phyloP scores from a whole-genome alignment of 1,140 invertebrate species.

The Galendromus occidentalis region DNA sequence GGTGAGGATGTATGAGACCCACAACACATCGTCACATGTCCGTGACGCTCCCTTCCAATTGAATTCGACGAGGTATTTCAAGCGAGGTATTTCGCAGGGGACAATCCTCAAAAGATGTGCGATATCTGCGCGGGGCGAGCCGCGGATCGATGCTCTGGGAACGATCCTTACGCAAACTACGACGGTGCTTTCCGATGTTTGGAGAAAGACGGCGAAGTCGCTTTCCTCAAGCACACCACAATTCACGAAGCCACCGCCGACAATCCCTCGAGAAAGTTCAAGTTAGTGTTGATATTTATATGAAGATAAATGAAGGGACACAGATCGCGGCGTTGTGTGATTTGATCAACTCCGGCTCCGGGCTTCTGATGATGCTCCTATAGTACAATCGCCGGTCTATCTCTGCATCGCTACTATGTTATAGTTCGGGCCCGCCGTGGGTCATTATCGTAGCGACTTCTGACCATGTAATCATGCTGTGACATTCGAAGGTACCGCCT shows the following conservation, averaged over 20 bases:
- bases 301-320: slow-evolving; percentile 18
- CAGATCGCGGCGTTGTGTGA: too few species aligned
- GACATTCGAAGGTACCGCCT: slow-evolving; percentile 47
- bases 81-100: slow-evolving; percentile 30
- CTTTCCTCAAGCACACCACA: slow-evolving; percentile 74
- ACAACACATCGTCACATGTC: background rate
- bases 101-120: slow-evolving; percentile 59
- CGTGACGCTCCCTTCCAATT: background rate
- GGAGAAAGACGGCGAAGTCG: slow-evolving; percentile 43
- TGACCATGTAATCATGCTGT: too few species aligned
- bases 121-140: slow-evolving; percentile 58
- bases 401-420: too few species aligned
- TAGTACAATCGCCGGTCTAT: too few species aligned
- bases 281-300: background rate
- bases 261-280: slow-evolving; percentile 32
- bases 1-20: slow-evolving; percentile 32
- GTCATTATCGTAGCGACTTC: too few species aligned
- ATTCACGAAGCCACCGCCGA: slow-evolving; percentile 43
- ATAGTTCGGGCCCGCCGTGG: too few species aligned
- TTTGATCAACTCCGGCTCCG: too few species aligned
- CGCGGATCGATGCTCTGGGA: slow-evolving; percentile 48
- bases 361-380: too few species aligned
- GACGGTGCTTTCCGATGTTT: slow-evolving; percentile 29
- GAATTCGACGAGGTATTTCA: background rate
- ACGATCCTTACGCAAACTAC: slow-evolving; percentile 73